Base-by-base conservation (phyloP, 1,140 invertebrate genomes). In the Ephestia elutella region DNA sequence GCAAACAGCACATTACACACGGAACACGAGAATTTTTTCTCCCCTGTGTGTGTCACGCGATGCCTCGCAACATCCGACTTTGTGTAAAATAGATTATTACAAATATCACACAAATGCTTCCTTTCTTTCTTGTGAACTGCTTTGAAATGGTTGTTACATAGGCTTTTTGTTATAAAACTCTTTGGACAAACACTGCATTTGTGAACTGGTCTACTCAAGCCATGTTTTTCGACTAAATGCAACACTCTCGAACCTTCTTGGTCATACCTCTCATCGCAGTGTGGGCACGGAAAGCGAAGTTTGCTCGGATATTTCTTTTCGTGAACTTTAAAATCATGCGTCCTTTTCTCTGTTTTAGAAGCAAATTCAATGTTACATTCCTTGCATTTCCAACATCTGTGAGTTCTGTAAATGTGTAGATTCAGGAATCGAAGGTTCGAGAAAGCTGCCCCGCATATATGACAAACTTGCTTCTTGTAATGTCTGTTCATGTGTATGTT, bases 401-500 rank as follows among this genome's bases (percentile, higher is more conserved):
- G 85, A 0, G 65, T 71, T 44, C 85, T 64, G 0, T 64, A 73
- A 59, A 73, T 82, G 49, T 87, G 85, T 7, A 87, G 55, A 59
- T 82, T 87, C 19, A 87, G 50, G 60, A 85, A 83, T 0, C 77
- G 70, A 17, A 78, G 65, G 59, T 78, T 85, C 0, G 82, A 70
- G 59, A 83, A 87, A 2, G 73, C 80, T 10, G 73, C 67, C 0
- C 85, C 85, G 49, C 85, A 87, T 1, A 79, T 68, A 60, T 86
- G 74, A 51, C 85, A 87, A 0, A 86, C 70, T 21, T 80, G 74
- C n/a, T 82, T 86, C 53, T 79, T 70, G 55, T 62, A 85, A 75
- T 86, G 85, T 49, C 73, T 81, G 38, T 86, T 86, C 56, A 86
- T 74, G 30, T 87, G 85, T 10, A 85, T 79, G 21, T 83, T 86